Evolutionary conservation across 2,888 invertebrate species (phyloP).

Genomic region (Heteromurus nitidus): DNA sequence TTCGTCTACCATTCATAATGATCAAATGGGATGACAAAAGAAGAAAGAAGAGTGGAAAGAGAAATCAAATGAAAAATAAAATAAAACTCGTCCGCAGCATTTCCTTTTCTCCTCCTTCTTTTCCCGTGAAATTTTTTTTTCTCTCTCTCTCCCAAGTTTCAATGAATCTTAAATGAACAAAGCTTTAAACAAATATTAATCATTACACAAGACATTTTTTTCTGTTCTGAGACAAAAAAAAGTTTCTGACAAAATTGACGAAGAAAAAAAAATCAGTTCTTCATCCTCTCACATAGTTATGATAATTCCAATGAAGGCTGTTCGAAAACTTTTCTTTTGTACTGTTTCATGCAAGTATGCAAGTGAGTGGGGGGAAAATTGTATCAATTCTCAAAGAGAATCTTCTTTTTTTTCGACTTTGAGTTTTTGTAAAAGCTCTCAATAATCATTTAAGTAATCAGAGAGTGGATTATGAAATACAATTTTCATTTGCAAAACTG

Average conservation of each 20-base stretch:
- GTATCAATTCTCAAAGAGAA: no score
- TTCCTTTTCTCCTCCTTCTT: background rate
- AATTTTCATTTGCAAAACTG: no score
- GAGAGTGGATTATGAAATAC: no score
- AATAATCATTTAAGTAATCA: no score
- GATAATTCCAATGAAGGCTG: slow-evolving; percentile 78
- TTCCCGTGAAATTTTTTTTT: slow-evolving; percentile 19
- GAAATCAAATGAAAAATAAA: slow-evolving; percentile 7
- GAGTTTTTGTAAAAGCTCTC: no score
- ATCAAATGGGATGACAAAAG: slow-evolving; percentile 28
- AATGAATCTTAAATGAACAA: slow-evolving; percentile 33
- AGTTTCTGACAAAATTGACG: slow-evolving; percentile 25
- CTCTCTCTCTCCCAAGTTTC: slow-evolving; percentile 7
- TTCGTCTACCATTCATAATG: no score
- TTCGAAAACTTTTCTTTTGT: slow-evolving; percentile 82
- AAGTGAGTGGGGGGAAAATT: background rate
- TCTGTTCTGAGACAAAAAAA: slow-evolving; percentile 7
- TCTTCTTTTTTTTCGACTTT: no score
- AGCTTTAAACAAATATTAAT: slow-evolving; percentile 19
- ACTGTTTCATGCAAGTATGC: no score
- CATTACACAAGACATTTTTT: slow-evolving; percentile 1
- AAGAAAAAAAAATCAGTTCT: slow-evolving; percentile 40
- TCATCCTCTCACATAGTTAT: slow-evolving; percentile 48
- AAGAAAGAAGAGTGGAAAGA: slow-evolving; percentile 17
- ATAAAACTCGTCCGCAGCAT: background rate